Percentiles rank a stretch among this genome's conserved stretches.
Conservation (phyloP, 2,888 invertebrate genomes). For the Gymnocheta viridis region DNA sequence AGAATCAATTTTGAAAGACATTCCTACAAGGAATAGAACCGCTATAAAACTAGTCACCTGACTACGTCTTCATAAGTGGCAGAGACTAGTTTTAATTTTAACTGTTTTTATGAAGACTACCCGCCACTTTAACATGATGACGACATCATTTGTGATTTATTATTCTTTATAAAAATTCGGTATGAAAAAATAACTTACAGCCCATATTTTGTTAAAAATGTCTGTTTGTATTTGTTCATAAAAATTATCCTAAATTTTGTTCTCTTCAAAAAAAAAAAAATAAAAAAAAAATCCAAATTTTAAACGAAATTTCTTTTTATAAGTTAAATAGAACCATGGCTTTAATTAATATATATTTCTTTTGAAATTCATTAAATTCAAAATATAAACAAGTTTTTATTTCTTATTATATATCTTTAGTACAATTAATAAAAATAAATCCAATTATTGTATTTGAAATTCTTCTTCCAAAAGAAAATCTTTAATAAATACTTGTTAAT, state of each 20-base stretch:
- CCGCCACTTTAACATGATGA: too few species aligned
- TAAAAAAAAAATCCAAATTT: neutral
- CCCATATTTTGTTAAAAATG: too few species aligned
- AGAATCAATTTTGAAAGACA: too few species aligned
- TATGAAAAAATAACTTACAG: too few species aligned
- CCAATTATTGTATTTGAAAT: slow-evolving; percentile 4
- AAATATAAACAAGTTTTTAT: neutral
- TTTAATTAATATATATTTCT: slow-evolving; percentile 30
- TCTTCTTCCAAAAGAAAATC: slow-evolving; percentile 43
- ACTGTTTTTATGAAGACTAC: too few species aligned
- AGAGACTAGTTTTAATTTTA: too few species aligned
- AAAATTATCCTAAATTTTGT: neutral
- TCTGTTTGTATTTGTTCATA: too few species aligned
- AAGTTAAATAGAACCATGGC: slow-evolving; percentile 19
- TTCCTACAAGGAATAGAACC: too few species aligned
- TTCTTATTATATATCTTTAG: slow-evolving; percentile 4
- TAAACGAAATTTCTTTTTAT: slow-evolving; percentile 9
- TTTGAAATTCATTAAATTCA: neutral
- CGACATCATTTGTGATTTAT: too few species aligned
- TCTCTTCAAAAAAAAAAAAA: neutral
- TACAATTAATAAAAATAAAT: slow-evolving; percentile 14
- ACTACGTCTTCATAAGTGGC: too few species aligned
- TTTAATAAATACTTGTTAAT: slow-evolving; percentile 31
- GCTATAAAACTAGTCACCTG: too few species aligned
- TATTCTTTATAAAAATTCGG: too few species aligned